Conservation (phyloP, 2,113 vertebrate genomes). For the Suncus etruscus region DNA sequence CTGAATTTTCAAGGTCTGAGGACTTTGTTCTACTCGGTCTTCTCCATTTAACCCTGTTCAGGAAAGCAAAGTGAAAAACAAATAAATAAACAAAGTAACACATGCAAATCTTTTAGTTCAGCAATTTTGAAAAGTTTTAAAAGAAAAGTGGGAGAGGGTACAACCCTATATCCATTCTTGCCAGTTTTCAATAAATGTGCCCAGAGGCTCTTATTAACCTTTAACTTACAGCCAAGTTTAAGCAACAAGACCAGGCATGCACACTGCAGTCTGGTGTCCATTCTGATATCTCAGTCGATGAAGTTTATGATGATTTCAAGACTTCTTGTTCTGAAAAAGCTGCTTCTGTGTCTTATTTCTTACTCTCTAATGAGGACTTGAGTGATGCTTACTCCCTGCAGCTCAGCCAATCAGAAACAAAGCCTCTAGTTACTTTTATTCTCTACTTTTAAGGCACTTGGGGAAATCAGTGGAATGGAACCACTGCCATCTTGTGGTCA, state of each 20-base stretch:
- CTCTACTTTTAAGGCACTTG: not conserved
- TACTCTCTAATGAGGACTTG: not conserved
- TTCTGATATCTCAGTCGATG: not conserved
- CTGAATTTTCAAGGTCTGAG: not conserved
- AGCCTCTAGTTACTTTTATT: not conserved
- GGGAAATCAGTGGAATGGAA: not conserved
- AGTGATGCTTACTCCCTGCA: not conserved
- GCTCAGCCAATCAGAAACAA: not conserved
- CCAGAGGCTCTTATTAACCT: not conserved
- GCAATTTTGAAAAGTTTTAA: not conserved
- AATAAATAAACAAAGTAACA: not conserved
- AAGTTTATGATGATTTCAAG: not conserved
- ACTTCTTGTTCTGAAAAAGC: not conserved
- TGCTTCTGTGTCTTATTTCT: not conserved
- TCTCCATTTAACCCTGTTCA: constrained; percentile 39
- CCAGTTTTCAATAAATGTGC: not conserved
- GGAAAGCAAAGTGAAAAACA: constrained; percentile 20
- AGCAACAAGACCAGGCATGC: constrained; percentile 33
- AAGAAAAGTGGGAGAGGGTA: not conserved
- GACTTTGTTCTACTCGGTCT: constrained; percentile 56
- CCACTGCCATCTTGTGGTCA: constrained; percentile 22
- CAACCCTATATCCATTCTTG: not conserved
- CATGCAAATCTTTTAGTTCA: not conserved
- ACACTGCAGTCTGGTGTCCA: not conserved
- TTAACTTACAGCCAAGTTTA: constrained; percentile 55